Evolutionary conservation across 2,888 invertebrate genomes (phyloP).

Genomic region (Teinopalpus imperialis): DNA sequence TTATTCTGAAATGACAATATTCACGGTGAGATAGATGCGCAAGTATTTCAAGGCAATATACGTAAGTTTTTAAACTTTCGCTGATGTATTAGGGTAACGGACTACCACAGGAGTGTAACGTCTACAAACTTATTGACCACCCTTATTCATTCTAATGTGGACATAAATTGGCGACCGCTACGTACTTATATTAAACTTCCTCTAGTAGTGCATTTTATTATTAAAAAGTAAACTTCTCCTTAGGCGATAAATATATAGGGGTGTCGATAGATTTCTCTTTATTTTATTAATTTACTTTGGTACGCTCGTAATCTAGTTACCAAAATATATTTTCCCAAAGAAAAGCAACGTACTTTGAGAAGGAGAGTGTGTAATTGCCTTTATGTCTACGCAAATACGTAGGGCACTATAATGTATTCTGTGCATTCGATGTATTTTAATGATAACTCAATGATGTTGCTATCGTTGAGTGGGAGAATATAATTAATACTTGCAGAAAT

Average conservation of each 20-base stretch:
- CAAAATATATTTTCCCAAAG: too few relatives aligned
- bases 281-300: neutral
- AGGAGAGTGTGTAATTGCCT: too few relatives aligned
- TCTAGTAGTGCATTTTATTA: constrained; percentile 68
- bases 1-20: constrained; percentile 2
- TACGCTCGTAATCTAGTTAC: too few relatives aligned
- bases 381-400: too few relatives aligned
- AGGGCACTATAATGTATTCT: too few relatives aligned
- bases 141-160: constrained; percentile 68
- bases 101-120: constrained; percentile 46
- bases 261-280: constrained; percentile 20
- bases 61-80: constrained; percentile 21
- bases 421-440: too few relatives aligned
- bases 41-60: constrained; percentile 12
- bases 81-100: constrained; percentile 30
- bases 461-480: too few relatives aligned
- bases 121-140: constrained; percentile 60
- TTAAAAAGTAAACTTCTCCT: constrained; percentile 56
- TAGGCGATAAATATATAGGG: constrained; percentile 22
- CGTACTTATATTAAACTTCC: constrained; percentile 61
- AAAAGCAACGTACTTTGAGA: too few relatives aligned
- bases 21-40: neutral
- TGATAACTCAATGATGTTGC: too few relatives aligned
- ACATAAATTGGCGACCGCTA: constrained; percentile 62
- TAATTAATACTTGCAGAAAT: too few relatives aligned